Percentiles rank a stretch among this genome's conserved stretches.
Evolutionary conservation across 2,113 vertebrate species (phyloP).

Genomic region (Malurus melanocephalus): DNA sequence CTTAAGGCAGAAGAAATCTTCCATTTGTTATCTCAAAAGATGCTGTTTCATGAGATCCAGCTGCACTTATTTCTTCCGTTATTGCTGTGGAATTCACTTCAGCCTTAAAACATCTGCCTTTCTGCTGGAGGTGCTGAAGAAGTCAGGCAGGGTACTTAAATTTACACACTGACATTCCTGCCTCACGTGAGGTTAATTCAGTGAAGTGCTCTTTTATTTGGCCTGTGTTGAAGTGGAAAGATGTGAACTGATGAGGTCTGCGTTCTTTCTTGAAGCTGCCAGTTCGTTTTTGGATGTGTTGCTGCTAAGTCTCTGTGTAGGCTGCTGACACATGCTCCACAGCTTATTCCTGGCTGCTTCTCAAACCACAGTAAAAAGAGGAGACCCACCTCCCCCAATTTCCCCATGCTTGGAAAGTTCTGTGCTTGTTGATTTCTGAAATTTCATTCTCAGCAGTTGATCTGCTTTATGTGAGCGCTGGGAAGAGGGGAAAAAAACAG

Average conservation of each 20-base stretch:
- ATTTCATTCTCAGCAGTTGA: not conserved
- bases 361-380: not conserved
- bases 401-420: not conserved
- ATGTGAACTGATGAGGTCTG: conserved; percentile 45
- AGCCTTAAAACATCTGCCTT: conserved; percentile 12
- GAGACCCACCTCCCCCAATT: not conserved
- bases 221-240: conserved; percentile 39
- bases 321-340: not conserved
- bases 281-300: not conserved
- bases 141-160: conserved; percentile 15
- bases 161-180: conserved; percentile 25
- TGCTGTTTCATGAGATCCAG: conserved; percentile 20
- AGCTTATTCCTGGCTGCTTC: not conserved
- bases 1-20: not conserved
- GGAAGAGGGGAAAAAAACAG: not conserved
- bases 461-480: not conserved
- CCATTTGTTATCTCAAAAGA: not conserved
- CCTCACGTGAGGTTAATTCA: conserved; percentile 45
- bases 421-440: not conserved
- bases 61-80: not conserved
- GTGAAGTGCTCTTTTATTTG: conserved; percentile 38
- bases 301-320: not conserved
- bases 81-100: conserved; percentile 9
- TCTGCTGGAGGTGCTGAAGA: conserved; percentile 11
- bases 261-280: conserved; percentile 27